phyloP scores from a whole-genome alignment of 2,113 vertebrate genomes.

The Melanostigma gelatinosum region DNA sequence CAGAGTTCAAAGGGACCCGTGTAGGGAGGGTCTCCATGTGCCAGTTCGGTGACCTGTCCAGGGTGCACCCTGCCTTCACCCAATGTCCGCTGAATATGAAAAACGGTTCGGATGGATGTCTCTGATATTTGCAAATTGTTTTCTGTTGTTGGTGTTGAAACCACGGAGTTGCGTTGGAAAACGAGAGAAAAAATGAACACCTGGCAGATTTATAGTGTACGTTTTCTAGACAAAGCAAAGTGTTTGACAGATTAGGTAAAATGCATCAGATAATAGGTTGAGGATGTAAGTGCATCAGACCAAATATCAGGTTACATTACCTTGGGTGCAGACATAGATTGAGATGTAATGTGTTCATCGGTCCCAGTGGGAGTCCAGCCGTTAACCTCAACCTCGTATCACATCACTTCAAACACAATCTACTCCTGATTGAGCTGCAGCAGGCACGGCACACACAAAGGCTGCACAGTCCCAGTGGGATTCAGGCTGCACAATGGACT shows the following conservation, averaged over 20 bases:
- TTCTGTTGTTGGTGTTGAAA: background rate
- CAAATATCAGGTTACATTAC: conserved; percentile 10
- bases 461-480: conserved; percentile 25
- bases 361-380: conserved; percentile 32
- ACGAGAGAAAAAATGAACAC: background rate
- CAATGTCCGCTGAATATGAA: too few relatives aligned
- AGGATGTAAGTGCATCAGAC: background rate
- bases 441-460: conserved; percentile 33
- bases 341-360: conserved; percentile 39
- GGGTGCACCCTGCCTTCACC: too few relatives aligned
- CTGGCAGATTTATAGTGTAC: background rate
- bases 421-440: conserved; percentile 57
- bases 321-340: background rate
- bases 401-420: conserved; percentile 56
- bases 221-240: background rate
- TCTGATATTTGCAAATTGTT: conserved; percentile 1
- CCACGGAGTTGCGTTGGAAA: background rate
- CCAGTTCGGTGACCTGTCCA: too few relatives aligned
- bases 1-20: too few relatives aligned
- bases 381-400: conserved; percentile 39
- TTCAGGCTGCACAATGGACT: conserved; percentile 34
- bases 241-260: background rate
- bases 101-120: background rate
- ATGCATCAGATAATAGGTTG: background rate
- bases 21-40: too few relatives aligned